Percentiles rank a stretch among this genome's conserved stretches.
Evolutionary conservation across 2,113 vertebrate genomes (phyloP).

Genomic region (Brachyhypopomus occidentalis): DNA sequence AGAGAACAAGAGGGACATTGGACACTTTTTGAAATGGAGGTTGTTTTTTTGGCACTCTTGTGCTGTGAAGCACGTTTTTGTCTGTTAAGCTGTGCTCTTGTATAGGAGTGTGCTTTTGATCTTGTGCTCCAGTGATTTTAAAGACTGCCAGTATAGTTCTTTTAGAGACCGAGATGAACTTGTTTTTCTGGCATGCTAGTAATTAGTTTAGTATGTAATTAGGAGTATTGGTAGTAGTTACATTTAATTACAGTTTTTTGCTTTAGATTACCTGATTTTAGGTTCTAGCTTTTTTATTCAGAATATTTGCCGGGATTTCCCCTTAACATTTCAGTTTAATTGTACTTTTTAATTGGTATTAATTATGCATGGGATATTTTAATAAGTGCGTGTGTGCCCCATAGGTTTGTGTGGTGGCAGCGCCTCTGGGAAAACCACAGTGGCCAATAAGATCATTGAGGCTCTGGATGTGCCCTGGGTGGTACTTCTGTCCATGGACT

Average conservation of each 20-base stretch:
- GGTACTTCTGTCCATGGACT: constrained; percentile 90
- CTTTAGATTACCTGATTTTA: no score
- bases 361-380: not conserved
- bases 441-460: constrained; percentile 89
- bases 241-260: not conserved
- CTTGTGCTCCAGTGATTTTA: not conserved
- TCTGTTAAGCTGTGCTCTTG: not conserved
- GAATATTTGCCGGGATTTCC: not conserved
- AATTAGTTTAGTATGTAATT: not conserved
- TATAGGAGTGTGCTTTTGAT: not conserved
- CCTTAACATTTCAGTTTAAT: not conserved
- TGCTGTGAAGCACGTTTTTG: not conserved
- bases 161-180: not conserved
- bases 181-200: not conserved
- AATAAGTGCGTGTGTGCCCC: constrained; percentile 3
- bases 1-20: not conserved
- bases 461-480: constrained; percentile 90
- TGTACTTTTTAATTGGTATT: not conserved
- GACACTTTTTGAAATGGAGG: not conserved
- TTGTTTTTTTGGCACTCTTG: not conserved
- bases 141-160: not conserved
- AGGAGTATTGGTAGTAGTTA: no score
- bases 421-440: constrained; percentile 88
- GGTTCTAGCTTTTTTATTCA: no score
- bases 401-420: constrained; percentile 88